Evolutionary conservation across 2,113 vertebrate species (phyloP).

Genomic region (zebrafish (Danio rerio)): DNA sequence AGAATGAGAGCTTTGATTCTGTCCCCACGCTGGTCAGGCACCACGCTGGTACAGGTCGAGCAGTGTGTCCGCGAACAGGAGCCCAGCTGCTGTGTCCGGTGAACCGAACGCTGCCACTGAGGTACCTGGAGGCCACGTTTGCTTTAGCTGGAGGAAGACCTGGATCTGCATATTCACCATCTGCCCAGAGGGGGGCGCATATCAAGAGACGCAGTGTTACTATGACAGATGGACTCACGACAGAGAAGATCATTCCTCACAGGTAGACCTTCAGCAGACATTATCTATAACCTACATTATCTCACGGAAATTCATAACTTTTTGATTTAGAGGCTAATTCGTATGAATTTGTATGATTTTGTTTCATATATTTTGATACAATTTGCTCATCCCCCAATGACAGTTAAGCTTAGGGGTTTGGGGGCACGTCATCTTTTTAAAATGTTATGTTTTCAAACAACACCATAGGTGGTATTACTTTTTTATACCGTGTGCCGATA

Average conservation of each 20-base stretch:
- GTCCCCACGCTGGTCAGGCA: slow-evolving; percentile 90
- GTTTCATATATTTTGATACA: too few species aligned
- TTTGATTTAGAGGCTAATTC: too few species aligned
- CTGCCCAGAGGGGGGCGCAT: slow-evolving; percentile 88
- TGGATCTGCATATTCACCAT: slow-evolving; percentile 80
- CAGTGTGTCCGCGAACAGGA: slow-evolving; percentile 85
- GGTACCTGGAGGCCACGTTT: slow-evolving; percentile 96
- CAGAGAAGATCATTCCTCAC: slow-evolving; percentile 91
- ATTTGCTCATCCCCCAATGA: too few species aligned
- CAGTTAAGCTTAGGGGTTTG: too few species aligned
- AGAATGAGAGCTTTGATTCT: slow-evolving; percentile 92
- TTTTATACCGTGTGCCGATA: too few species aligned
- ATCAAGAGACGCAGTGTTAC: slow-evolving; percentile 96
- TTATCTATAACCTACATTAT: neutral
- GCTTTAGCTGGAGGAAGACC: slow-evolving; percentile 86
- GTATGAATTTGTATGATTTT: too few species aligned
- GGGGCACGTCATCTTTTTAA: too few species aligned
- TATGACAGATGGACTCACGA: slow-evolving; percentile 91
- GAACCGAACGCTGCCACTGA: slow-evolving; percentile 93
- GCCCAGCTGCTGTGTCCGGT: slow-evolving; percentile 94
- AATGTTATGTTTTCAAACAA: too few species aligned
- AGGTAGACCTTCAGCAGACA: slow-evolving; percentile 77
- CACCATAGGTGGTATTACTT: too few species aligned
- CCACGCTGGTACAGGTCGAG: slow-evolving; percentile 88
- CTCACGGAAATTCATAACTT: too few species aligned